Evolutionary conservation across 2,888 invertebrate species (phyloP).

Genomic region (Ashinkailepas kermadecensis): DNA sequence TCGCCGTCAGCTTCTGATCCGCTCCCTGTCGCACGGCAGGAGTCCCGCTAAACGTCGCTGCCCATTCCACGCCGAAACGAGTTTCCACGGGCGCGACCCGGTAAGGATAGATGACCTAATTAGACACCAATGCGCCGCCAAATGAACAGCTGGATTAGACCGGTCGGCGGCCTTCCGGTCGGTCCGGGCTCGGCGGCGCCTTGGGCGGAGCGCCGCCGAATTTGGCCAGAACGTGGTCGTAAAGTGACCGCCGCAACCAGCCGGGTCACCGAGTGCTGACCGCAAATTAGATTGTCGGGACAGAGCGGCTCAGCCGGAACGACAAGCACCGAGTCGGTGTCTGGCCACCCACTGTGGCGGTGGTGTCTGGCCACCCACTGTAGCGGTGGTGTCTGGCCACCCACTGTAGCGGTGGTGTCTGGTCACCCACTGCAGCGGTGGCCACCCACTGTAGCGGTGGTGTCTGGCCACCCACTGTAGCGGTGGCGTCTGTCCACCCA

Average conservation of each 20-base stretch:
- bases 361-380: too few species aligned
- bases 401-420: too few species aligned
- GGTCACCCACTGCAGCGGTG: too few species aligned
- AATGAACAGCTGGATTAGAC: background rate
- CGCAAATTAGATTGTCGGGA: background rate
- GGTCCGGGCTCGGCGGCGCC: background rate
- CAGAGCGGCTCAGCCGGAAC: background rate
- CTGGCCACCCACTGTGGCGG: too few species aligned
- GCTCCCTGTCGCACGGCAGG: too few species aligned
- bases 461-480: too few species aligned
- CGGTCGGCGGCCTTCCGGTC: background rate
- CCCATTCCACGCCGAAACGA: background rate
- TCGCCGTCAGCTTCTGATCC: too few species aligned
- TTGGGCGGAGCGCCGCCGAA: background rate
- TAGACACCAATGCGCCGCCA: background rate
- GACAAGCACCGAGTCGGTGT: too few species aligned
- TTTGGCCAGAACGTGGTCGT: background rate
- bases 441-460: too few species aligned
- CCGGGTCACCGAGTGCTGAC: background rate
- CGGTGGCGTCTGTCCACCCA: too few species aligned
- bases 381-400: too few species aligned
- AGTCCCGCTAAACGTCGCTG: background rate
- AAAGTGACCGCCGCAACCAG: background rate
- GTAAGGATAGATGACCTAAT: background rate
- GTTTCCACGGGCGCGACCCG: background rate